A percentile compares a stretch with the other conserved stretches of the same genome.
These are phyloP conservation scores for Coelinius sp. DNA, from an alignment of 2,888 invertebrate species.

Conservation along the genomic window DNA sequence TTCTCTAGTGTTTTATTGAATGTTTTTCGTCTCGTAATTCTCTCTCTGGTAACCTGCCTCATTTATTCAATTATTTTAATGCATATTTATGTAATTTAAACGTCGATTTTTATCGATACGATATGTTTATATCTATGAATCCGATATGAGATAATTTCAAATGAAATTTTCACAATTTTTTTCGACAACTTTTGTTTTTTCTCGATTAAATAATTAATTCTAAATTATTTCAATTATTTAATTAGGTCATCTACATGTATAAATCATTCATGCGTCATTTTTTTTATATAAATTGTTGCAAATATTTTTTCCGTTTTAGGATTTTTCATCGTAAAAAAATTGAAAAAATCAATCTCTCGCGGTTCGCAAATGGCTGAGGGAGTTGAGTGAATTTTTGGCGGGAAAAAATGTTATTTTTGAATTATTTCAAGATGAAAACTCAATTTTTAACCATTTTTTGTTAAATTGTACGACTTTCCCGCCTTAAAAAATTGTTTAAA, in stretches of 20 bases:
- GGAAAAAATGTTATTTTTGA: background rate
- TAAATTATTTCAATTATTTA: background rate
- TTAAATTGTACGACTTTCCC: background rate
- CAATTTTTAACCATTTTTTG: background rate
- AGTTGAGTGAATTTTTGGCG: background rate
- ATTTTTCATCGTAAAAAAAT: background rate
- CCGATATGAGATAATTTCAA: slow-evolving; percentile 51
- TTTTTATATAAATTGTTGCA: slow-evolving; percentile 13
- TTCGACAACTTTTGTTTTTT: background rate
- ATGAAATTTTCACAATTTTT: background rate
- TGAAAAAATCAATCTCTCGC: background rate
- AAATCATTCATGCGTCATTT: slow-evolving; percentile 34
- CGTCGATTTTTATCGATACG: slow-evolving; percentile 11
- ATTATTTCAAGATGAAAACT: background rate
- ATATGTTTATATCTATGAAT: slow-evolving; percentile 48
- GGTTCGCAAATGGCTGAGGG: background rate
- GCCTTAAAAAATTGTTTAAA: background rate
- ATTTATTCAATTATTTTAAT: slow-evolving; percentile 16
- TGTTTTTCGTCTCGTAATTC: slow-evolving; percentile 16
- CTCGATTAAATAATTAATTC: background rate
- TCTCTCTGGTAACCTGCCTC: slow-evolving; percentile 33
- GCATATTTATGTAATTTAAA: slow-evolving; percentile 22
- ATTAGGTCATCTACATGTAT: slow-evolving; percentile 12
- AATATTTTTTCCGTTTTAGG: background rate
- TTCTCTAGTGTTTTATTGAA: background rate